Conservation (phyloP, 1,140 invertebrate genomes). For the Thaumatotibia leucotreta region DNA sequence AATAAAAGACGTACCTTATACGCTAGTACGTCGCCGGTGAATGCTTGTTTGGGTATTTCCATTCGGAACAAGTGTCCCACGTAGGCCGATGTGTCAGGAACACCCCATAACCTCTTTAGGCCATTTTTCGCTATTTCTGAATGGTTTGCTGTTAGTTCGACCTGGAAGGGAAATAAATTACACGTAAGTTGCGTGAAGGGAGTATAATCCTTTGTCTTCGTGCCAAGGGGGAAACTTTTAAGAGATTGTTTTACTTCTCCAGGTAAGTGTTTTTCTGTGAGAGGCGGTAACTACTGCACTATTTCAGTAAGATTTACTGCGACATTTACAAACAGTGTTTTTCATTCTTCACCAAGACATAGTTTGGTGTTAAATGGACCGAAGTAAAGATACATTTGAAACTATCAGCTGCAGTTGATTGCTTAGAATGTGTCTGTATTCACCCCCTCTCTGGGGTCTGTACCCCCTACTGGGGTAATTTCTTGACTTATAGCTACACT, state of each 20-base stretch:
- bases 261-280: conserved; percentile 11
- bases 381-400: neutral
- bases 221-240: conserved; percentile 3
- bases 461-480: too few species aligned
- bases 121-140: conserved; percentile 70
- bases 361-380: neutral
- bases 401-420: neutral
- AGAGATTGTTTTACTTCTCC: neutral
- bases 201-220: conserved; percentile 5
- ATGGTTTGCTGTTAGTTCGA: conserved; percentile 63
- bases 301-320: conserved; percentile 1
- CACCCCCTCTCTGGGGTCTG: too few species aligned
- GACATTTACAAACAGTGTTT: neutral
- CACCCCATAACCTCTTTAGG: conserved; percentile 74
- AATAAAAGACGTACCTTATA: conserved; percentile 56
- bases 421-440: too few species aligned
- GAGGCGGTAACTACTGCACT: neutral
- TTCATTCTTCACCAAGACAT: neutral
- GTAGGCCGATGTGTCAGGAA: conserved; percentile 75
- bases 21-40: conserved; percentile 66
- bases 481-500: neutral
- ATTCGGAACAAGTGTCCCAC: conserved; percentile 72
- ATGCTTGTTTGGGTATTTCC: conserved; percentile 75
- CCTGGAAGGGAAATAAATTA: conserved; percentile 36
- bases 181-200: neutral